Conservation (phyloP, 2,888 invertebrate species). For the Melipona beecheii region DNA sequence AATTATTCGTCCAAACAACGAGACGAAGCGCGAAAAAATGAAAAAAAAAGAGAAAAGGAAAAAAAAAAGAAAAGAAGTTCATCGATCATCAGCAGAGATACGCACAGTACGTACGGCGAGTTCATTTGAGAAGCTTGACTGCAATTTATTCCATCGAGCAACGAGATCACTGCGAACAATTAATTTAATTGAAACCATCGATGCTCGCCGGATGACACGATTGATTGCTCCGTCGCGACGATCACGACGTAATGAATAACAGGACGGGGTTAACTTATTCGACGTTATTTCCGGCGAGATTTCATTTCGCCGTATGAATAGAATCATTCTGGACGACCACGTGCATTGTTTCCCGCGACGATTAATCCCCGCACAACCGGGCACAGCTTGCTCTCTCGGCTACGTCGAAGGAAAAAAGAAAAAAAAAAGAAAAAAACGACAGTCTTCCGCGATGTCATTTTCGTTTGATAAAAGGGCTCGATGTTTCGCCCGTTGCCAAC, state of each 20-base stretch:
- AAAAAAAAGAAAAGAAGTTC: not conserved
- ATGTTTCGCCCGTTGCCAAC: not conserved
- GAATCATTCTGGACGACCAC: constrained; percentile 9
- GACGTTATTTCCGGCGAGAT: constrained; percentile 29
- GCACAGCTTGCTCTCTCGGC: not conserved
- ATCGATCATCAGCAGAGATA: constrained; percentile 2
- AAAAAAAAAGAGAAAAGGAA: not conserved
- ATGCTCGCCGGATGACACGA: constrained; percentile 31
- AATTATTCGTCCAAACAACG: constrained; percentile 9
- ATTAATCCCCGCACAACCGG: constrained; percentile 22
- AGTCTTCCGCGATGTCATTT: not conserved
- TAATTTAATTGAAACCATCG: constrained; percentile 48
- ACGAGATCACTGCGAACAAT: constrained; percentile 23
- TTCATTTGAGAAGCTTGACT: not conserved
- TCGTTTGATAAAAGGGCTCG: not conserved
- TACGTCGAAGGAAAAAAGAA: not conserved
- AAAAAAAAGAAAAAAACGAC: not conserved
- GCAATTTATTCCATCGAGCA: constrained; percentile 27
- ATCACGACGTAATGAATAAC: constrained; percentile 35
- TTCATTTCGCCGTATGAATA: constrained; percentile 31
- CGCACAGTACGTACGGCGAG: not conserved
- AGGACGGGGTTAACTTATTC: constrained; percentile 26
- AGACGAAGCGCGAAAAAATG: too few relatives aligned
- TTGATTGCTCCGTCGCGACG: constrained; percentile 34
- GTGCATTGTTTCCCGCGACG: constrained; percentile 15